Evolutionary conservation across 1,140 invertebrate genomes (phyloP).

Genomic region (Drosophila kohkoa): DNA sequence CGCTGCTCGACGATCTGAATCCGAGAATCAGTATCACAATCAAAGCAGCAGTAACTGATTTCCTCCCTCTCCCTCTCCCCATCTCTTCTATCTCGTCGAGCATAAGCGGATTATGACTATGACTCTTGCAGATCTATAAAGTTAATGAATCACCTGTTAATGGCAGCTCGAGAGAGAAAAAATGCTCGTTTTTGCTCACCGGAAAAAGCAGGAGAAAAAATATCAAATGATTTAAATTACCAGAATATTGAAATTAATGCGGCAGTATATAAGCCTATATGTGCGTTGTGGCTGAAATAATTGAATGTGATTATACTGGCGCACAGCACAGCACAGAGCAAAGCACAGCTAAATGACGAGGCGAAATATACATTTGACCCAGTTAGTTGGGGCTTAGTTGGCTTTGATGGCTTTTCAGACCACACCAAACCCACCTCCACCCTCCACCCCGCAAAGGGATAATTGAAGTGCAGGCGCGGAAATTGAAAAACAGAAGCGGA

Average conservation of each 20-base stretch:
- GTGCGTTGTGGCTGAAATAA: slow-evolving; percentile 55
- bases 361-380: slow-evolving; percentile 65
- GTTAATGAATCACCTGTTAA: slow-evolving; percentile 66
- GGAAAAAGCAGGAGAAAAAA: slow-evolving; percentile 22
- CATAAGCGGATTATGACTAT: slow-evolving; percentile 76
- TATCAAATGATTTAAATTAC: slow-evolving; percentile 69
- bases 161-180: slow-evolving; percentile 9
- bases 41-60: neutral
- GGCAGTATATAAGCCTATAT: slow-evolving; percentile 28
- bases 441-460: slow-evolving; percentile 34
- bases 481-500: slow-evolving; percentile 64
- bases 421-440: neutral
- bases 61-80: neutral
- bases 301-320: slow-evolving; percentile 66
- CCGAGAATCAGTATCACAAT: neutral
- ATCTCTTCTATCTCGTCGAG: neutral
- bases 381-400: slow-evolving; percentile 53
- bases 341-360: slow-evolving; percentile 51
- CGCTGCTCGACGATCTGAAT: slow-evolving; percentile 31
- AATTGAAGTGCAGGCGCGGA: slow-evolving; percentile 74
- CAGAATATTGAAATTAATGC: slow-evolving; percentile 68
- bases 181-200: slow-evolving; percentile 10
- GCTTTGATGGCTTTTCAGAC: slow-evolving; percentile 18
- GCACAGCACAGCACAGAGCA: slow-evolving; percentile 31
- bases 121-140: slow-evolving; percentile 72